These are phyloP conservation scores for Gorsachius goisagi DNA, from an alignment of 2,113 vertebrate species.

Conservation along the genomic window DNA sequence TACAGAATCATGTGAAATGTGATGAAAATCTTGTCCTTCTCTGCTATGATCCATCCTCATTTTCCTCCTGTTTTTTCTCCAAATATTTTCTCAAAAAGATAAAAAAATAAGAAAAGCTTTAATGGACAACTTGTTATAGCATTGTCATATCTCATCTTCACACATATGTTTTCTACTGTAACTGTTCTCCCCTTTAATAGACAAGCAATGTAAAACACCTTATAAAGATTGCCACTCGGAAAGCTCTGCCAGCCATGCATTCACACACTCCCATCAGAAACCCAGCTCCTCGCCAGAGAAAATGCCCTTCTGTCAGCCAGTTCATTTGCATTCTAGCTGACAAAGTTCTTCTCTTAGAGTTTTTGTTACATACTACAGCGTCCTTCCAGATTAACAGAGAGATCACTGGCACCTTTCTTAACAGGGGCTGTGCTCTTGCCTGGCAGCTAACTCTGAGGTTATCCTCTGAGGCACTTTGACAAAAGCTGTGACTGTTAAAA, in stretches of 20 bases:
- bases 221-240: background rate
- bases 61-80: background rate
- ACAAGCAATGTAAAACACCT: too few species aligned
- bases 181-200: background rate
- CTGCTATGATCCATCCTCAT: background rate
- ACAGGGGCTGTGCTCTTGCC: constrained; percentile 11
- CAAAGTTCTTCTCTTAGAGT: background rate
- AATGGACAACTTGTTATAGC: background rate
- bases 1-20: background rate
- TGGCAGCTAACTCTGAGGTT: background rate
- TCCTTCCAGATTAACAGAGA: constrained; percentile 24
- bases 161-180: rapidly evolving
- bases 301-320: background rate
- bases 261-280: background rate
- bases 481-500: background rate
- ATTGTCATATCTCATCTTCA: background rate
- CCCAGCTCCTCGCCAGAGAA: background rate
- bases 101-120: background rate
- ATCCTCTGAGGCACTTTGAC: background rate
- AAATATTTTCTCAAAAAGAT: background rate
- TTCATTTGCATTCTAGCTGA: constrained; percentile 48
- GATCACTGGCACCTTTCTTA: background rate
- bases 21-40: background rate
- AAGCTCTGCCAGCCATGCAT: background rate
- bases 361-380: background rate